Evolutionary conservation across 1,140 invertebrate genomes (phyloP).

Genomic region (Apolygus lucorum): DNA sequence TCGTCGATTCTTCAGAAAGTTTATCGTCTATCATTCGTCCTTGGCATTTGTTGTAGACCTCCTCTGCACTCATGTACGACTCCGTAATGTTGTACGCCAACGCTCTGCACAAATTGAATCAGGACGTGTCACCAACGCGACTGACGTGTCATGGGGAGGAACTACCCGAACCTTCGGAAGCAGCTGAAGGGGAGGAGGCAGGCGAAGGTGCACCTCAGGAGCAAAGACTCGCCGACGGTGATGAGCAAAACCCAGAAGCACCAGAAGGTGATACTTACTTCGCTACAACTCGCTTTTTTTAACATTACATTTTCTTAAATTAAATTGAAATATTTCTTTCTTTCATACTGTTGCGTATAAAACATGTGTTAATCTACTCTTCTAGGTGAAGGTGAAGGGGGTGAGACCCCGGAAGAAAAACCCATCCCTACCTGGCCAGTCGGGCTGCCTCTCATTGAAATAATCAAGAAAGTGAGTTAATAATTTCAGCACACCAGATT

Average conservation of each 20-base stretch:
- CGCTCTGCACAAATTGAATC: conserved; percentile 44
- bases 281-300: too few relatives aligned
- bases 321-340: too few relatives aligned
- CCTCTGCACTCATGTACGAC: conserved; percentile 52
- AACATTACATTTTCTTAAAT: too few relatives aligned
- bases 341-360: too few relatives aligned
- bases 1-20: too few relatives aligned
- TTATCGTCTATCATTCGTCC: not conserved
- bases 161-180: not conserved
- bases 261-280: not conserved
- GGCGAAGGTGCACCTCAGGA: not conserved
- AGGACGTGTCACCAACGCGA: conserved; percentile 29
- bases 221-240: not conserved
- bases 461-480: conserved; percentile 55
- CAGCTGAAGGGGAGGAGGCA: not conserved
- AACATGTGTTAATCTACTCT: not conserved
- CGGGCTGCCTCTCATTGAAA: conserved; percentile 47
- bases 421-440: not conserved
- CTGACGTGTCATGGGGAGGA: not conserved
- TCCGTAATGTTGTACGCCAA: conserved; percentile 48
- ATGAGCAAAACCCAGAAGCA: conserved; percentile 7
- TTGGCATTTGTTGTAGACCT: conserved; percentile 45
- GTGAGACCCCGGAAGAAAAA: not conserved
- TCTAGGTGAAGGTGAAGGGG: not conserved
- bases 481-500: too few relatives aligned